Conservation (phyloP, 2,888 invertebrate genomes). For the Syritta pipiens region DNA sequence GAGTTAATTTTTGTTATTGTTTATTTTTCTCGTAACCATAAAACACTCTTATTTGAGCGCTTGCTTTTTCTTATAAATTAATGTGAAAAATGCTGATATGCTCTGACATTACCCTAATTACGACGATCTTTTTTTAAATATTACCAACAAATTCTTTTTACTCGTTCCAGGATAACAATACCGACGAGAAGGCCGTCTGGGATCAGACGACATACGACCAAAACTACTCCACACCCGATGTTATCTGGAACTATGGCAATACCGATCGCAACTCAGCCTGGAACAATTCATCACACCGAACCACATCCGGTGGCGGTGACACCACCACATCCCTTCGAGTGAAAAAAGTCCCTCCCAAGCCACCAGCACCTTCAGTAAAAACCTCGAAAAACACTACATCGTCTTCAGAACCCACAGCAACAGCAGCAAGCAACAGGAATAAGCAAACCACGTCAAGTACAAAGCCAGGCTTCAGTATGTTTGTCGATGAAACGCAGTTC, state of each 20-base stretch:
- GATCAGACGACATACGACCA: slow-evolving; percentile 77
- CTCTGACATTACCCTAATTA: too few relatives aligned
- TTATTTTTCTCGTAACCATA: too few relatives aligned
- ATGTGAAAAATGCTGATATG: too few relatives aligned
- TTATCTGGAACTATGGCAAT: slow-evolving; percentile 57
- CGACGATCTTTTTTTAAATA: not conserved
- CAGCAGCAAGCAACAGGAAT: too few relatives aligned
- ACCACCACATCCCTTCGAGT: slow-evolving; percentile 57
- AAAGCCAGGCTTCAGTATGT: slow-evolving; percentile 79
- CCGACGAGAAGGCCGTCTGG: slow-evolving; percentile 79
- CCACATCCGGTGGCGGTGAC: slow-evolving; percentile 64
- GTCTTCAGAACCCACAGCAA: slow-evolving; percentile 70
- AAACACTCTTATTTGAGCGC: too few relatives aligned
- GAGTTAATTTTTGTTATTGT: too few relatives aligned
- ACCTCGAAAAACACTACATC: slow-evolving; percentile 71
- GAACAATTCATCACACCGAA: slow-evolving; percentile 47
- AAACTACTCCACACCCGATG: slow-evolving; percentile 70
- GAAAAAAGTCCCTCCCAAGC: slow-evolving; percentile 66
- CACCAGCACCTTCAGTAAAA: slow-evolving; percentile 71
- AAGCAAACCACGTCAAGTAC: slow-evolving; percentile 73
- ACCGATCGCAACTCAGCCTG: slow-evolving; percentile 45
- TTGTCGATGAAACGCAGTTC: slow-evolving; percentile 82
- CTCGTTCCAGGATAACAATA: slow-evolving; percentile 74
- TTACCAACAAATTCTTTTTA: not conserved
- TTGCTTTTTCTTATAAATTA: too few relatives aligned